phyloP scores from a whole-genome alignment of 2,888 invertebrate genomes.

The Eristalis pertinax region DNA sequence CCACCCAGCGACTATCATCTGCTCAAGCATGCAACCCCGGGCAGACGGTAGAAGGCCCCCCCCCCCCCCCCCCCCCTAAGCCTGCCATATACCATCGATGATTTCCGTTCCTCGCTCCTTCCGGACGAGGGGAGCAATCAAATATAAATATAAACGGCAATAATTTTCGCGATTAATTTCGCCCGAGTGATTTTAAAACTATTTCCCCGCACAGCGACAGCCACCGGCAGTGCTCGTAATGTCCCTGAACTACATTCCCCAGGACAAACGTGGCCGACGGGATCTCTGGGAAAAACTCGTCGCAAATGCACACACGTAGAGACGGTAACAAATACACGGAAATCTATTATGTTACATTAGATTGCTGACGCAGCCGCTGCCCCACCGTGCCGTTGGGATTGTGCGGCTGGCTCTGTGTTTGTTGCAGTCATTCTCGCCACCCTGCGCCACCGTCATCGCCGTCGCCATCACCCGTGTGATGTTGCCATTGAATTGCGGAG shows the following conservation, averaged over 20 bases:
- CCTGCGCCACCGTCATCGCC: conserved; percentile 8
- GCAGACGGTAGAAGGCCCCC: not conserved
- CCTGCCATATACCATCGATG: conserved; percentile 2
- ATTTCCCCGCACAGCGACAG: conserved; percentile 56
- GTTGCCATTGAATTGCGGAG: conserved; percentile 65
- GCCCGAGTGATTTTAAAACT: conserved; percentile 63
- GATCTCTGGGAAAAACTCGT: not conserved
- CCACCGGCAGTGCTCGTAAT: not conserved
- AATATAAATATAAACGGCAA: conserved; percentile 68
- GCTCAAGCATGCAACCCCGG: not conserved
- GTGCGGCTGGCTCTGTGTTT: not conserved
- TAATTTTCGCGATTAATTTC: conserved; percentile 71
- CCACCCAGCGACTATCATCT: conserved; percentile 30
- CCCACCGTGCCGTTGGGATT: not conserved
- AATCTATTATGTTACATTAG: conserved; percentile 60
- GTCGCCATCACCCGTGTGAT: conserved; percentile 50
- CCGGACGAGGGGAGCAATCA: conserved; percentile 35
- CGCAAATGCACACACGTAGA: conserved; percentile 18
- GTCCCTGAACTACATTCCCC: conserved; percentile 63
- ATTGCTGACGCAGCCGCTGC: conserved; percentile 4
- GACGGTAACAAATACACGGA: conserved; percentile 58
- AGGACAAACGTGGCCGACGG: not conserved
- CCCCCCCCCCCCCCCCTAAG: not conserved
- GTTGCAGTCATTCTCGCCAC: conserved; percentile 27
- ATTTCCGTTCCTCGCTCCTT: not conserved